Evolutionary conservation across 2,888 invertebrate genomes (phyloP).

Genomic region (Chirona hameri): DNA sequence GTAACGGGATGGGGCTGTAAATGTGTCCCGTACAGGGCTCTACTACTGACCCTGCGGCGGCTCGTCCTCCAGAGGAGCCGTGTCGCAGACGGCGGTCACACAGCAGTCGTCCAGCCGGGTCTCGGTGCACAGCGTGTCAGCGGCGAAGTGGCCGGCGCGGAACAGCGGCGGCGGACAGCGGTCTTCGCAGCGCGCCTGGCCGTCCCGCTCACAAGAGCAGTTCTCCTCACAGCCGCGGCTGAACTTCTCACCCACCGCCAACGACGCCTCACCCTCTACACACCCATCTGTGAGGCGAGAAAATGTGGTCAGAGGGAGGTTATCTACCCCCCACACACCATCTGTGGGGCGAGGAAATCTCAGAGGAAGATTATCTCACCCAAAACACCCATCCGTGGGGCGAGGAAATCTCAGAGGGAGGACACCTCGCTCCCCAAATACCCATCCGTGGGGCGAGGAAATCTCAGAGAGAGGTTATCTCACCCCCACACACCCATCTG

Average conservation of each 20-base stretch:
- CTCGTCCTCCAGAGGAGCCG: background rate
- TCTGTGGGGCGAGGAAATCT: no score
- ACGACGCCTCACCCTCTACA: conserved; percentile 40
- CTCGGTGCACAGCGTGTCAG: conserved; percentile 40
- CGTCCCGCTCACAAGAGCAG: conserved; percentile 40
- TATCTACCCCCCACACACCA: no score
- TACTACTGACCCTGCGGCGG: background rate
- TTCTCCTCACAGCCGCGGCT: conserved; percentile 39
- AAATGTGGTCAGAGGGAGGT: no score
- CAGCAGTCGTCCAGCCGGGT: conserved; percentile 41
- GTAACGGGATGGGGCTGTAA: no score
- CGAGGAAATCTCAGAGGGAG: no score
- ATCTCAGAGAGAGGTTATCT: no score
- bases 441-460: conserved; percentile 40
- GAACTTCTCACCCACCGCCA: conserved; percentile 40
- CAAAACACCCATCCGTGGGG: no score
- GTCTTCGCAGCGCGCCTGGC: conserved; percentile 39
- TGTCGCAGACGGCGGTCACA: conserved; percentile 40
- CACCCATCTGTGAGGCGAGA: conserved; percentile 42
- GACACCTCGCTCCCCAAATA: conserved; percentile 41
- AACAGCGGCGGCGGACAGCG: conserved; percentile 40
- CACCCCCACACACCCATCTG: no score
- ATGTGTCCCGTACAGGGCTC: no score
- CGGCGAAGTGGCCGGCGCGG: conserved; percentile 38
- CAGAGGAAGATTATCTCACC: no score